These are phyloP conservation scores for Cataglyphis cursor DNA, from an alignment of 2,888 invertebrate species.

Conservation along the genomic window DNA sequence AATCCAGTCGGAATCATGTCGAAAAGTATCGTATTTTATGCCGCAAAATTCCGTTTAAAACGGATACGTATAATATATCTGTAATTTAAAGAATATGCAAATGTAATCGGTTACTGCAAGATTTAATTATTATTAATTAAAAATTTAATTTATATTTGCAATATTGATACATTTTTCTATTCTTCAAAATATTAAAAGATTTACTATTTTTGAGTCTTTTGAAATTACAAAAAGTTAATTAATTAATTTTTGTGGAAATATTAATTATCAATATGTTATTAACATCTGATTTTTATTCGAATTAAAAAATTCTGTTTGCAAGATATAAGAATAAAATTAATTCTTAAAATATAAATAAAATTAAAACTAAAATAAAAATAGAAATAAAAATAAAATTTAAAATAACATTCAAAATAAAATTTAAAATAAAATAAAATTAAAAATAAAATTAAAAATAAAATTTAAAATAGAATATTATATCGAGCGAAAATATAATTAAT, in stretches of 20 bases:
- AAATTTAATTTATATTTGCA: background rate
- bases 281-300: background rate
- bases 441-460: background rate
- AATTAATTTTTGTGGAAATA: background rate
- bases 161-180: background rate
- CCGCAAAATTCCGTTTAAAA: background rate
- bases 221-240: background rate
- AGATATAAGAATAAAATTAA: background rate
- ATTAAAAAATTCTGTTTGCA: background rate
- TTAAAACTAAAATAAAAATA: background rate
- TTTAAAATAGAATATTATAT: background rate
- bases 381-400: too few relatives aligned
- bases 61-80: background rate
- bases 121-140: background rate
- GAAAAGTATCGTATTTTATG: background rate
- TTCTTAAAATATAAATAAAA: background rate
- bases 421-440: background rate
- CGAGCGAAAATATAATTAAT: background rate
- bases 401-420: background rate
- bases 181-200: background rate
- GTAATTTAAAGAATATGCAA: background rate
- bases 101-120: background rate
- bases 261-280: background rate
- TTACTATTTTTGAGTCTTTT: background rate
- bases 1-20: constrained; percentile 22